Evolutionary conservation across 1,140 invertebrate species (phyloP).

Genomic region (Papilio glaucus): DNA sequence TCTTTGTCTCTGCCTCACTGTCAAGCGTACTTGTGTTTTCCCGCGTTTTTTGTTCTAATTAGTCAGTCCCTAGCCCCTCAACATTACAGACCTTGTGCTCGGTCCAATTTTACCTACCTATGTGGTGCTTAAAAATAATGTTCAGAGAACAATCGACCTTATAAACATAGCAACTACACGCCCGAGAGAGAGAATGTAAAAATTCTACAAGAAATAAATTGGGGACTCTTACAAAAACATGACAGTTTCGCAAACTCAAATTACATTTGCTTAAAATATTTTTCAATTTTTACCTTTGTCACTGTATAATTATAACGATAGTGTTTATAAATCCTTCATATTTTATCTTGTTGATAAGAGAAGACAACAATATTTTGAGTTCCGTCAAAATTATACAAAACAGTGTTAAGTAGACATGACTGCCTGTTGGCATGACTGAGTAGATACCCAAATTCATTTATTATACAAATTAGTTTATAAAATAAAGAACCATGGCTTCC

Average conservation of each 20-base stretch:
- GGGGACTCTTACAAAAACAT: slow-evolving; percentile 8
- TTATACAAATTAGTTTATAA: too few relatives aligned
- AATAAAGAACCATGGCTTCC: too few relatives aligned
- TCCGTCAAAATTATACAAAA: neutral
- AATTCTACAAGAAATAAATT: slow-evolving; percentile 21
- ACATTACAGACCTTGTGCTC: slow-evolving; percentile 64
- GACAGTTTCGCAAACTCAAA: slow-evolving; percentile 12
- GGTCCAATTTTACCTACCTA: slow-evolving; percentile 41
- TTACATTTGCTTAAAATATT: neutral
- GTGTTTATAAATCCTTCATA: neutral
- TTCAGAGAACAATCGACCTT: slow-evolving; percentile 30
- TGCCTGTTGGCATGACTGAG: too few relatives aligned
- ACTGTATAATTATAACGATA: neutral
- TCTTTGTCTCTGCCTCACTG: slow-evolving; percentile 82
- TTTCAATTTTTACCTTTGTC: neutral
- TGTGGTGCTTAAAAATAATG: slow-evolving; percentile 18
- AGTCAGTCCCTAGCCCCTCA: slow-evolving; percentile 75
- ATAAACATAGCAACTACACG: slow-evolving; percentile 19
- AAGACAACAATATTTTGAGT: neutral
- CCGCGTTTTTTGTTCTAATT: slow-evolving; percentile 83
- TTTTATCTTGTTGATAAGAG: neutral
- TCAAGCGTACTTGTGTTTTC: slow-evolving; percentile 82
- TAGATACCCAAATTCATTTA: too few relatives aligned
- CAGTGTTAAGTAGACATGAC: too few relatives aligned
- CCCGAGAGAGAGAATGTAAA: slow-evolving; percentile 2